Base-by-base conservation (phyloP, 2,797 vertebrate genomes). In the Falco biarmicus region DNA sequence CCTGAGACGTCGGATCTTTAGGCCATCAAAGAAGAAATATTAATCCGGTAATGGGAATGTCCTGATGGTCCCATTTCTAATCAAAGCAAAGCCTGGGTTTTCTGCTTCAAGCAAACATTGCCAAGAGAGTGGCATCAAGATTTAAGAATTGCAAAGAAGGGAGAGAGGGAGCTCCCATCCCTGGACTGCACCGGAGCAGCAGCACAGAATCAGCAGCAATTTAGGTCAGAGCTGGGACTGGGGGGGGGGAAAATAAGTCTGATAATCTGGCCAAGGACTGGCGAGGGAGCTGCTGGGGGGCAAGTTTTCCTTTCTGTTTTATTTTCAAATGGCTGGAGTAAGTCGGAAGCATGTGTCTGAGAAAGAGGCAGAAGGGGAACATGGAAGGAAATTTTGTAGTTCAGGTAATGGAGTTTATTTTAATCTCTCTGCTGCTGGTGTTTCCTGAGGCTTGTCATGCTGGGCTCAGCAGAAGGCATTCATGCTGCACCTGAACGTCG, bases 391-490 rank as follows among this genome's bases (percentile, higher is more conserved):
- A 77, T 37, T 2, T 5, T 28, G 60, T 15, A 9, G 28, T 28
- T 32, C 8, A 16, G 56, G 60, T 39, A 24, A 15, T 2, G 32
- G 1, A 1, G 18, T 39, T 71, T 32, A 41, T 53, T 81, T 81
- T 63, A 34, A 32, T 34, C 50, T 53, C 16, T 1, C n/a, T 56
- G 51, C 37, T 19, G n/a, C 11, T 85, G 75, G 8, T n/a, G 11
- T 47, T 60, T 61, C 53, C 61, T 0, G 0, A 39, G 39, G 25
- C 31, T 32, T 13, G 21, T 21, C 2, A 3, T 11, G 15, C 19
- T 15, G 31, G 66, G 54, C 48, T 84, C 37, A 9, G n/a, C 66
- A 22, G 37, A 4, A 3, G 31, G 19, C 3, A 4, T 39, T 71
- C 28, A 2, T 2, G 34, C n/a, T 32, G 37, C 43, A 34, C 48